Percentiles rank a stretch among this genome's conserved stretches.
Conservation (phyloP, 2,113 vertebrate species). For the Rhombomys opimus region DNA sequence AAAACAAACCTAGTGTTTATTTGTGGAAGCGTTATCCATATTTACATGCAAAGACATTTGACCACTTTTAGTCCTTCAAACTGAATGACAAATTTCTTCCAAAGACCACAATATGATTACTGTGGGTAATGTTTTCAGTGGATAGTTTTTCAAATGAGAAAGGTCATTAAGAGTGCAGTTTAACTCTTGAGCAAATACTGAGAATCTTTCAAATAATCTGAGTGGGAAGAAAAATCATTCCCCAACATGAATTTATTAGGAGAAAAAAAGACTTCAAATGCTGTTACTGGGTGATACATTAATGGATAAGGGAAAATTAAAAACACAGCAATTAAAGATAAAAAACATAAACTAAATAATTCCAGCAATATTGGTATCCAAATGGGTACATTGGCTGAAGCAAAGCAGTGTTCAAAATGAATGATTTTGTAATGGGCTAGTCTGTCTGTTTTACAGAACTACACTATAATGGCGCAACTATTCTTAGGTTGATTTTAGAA, state of each 20-base stretch:
- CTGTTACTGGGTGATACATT: constrained; percentile 62
- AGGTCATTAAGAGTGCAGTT: constrained; percentile 71
- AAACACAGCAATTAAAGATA: constrained; percentile 67
- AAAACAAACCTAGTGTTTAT: constrained; percentile 73
- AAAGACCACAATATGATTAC: constrained; percentile 66
- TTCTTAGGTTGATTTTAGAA: constrained; percentile 32
- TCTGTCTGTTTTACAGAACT: constrained; percentile 73
- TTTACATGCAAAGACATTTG: constrained; percentile 72
- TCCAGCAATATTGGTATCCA: constrained; percentile 67
- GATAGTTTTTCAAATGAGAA: constrained; percentile 52
- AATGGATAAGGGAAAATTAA: constrained; percentile 67
- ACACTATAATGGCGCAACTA: constrained; percentile 62
- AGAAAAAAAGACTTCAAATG: constrained; percentile 55
- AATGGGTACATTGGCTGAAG: constrained; percentile 66
- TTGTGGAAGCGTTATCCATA: constrained; percentile 53
- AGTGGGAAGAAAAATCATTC: constrained; percentile 61
- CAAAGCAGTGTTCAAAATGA: constrained; percentile 47
- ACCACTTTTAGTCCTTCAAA: constrained; percentile 63
- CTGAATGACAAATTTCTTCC: constrained; percentile 72
- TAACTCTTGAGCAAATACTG: constrained; percentile 72
- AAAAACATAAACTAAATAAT: constrained; percentile 74
- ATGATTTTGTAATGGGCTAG: constrained; percentile 75
- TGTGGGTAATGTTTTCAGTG: constrained; percentile 53
- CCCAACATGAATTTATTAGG: constrained; percentile 60
- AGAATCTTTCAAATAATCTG: constrained; percentile 72